Evolutionary conservation across 2,888 invertebrate genomes (phyloP), one percentile per base, ranked within the genome.

Genomic region (Neocrepidodera transversa): DNA sequence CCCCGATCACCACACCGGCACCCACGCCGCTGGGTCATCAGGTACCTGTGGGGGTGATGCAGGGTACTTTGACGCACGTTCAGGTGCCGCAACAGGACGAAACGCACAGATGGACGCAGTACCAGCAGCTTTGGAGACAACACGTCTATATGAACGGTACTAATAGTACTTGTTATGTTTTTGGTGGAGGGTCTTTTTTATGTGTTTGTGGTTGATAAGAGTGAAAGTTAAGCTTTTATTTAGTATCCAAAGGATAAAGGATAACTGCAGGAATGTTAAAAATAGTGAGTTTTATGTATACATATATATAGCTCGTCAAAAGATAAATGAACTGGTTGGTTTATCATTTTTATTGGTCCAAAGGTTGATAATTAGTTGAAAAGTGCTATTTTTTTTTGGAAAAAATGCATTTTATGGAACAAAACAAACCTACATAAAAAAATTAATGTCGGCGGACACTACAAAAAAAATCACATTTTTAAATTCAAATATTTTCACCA

Each of bases 121-220:
- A 90, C 78, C 86, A 86, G 71, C 90, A 90, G 79, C 85, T 90
- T 68, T 90, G 90, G 90, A 83, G 90, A 72, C 90, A 90, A 79
- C 90, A 90, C 78, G 89, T 89, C 78, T 89, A 89, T 78, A 87
- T 89, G 81, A 89, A 89, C 81, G 89, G 89, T 89, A 87, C 83
- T 13, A 35, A 20, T 58, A 50, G 57, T 47, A 26, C 35, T 51
- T 26, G 10, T 58, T 36, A 16, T 53, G 16, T 35, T 48, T 42
- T 10, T 40, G 53, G 53, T 59, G 53, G 49, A 38, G 58, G 58
- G 35, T 28, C 43, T 43, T 11, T 5, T 43, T 45, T 45, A 14
- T 50, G 2, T 8, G 36, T 50, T 16, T 17, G 38, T 38, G 14
- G 5, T 10, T 38, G 13, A 7, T 8, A 17, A 38, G 38, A 38